These are phyloP conservation scores for Aplodontia rufa DNA, from an alignment of 2,113 vertebrate species.

Conservation along the genomic window DNA sequence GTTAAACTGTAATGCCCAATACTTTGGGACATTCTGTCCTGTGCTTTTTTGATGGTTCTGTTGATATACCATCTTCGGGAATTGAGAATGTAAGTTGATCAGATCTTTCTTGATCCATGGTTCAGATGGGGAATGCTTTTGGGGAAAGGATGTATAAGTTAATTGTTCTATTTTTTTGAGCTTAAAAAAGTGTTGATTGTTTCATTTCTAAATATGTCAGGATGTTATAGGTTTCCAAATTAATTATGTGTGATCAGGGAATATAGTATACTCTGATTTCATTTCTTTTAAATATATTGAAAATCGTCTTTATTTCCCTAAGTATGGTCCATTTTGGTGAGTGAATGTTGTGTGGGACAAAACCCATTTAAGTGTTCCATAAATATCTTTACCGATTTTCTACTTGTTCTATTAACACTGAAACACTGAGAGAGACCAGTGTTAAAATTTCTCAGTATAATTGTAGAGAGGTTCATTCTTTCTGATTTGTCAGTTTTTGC, in stretches of 20 bases:
- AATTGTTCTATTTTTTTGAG: not conserved
- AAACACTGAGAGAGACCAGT: no score
- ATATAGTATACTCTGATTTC: not conserved
- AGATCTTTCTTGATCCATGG: not conserved
- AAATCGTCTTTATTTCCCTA: not conserved
- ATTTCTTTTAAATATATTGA: not conserved
- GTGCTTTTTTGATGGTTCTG: not conserved
- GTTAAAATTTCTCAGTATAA: not conserved
- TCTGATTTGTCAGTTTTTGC: not conserved
- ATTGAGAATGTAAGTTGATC: not conserved
- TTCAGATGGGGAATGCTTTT: not conserved
- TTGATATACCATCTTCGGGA: not conserved
- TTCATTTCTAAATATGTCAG: not conserved
- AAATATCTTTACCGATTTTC: not conserved
- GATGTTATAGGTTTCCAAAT: not conserved
- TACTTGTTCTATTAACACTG: not conserved
- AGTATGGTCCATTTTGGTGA: not conserved
- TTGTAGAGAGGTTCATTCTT: not conserved
- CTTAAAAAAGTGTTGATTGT: not conserved
- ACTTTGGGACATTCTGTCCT: not conserved
- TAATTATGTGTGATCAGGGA: not conserved
- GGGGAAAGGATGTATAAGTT: not conserved
- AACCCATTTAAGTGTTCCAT: not conserved
- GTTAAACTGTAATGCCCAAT: not conserved
- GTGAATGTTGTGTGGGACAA: not conserved